These are phyloP conservation scores for Notothenia rossii DNA, from an alignment of 2,113 vertebrate species.

Conservation along the genomic window DNA sequence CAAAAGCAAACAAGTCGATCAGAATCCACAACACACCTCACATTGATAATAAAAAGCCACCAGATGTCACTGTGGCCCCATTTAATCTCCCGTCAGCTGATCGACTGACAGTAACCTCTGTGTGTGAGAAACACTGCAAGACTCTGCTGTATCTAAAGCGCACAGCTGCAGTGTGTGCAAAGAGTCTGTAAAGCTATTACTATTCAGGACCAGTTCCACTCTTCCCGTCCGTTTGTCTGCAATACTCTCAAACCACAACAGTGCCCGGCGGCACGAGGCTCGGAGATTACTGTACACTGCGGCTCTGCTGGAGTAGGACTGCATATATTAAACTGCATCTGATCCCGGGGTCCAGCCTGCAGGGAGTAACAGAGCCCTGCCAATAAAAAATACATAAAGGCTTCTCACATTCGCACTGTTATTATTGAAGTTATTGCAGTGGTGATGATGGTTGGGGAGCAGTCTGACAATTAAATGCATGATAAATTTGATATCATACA, in stretches of 20 bases:
- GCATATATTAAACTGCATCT: conserved; percentile 74
- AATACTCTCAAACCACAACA: conserved; percentile 68
- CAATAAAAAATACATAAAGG: conserved; percentile 69
- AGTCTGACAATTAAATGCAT: neutral
- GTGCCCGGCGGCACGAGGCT: conserved; percentile 50
- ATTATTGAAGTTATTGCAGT: conserved; percentile 26
- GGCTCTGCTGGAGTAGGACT: conserved; percentile 61
- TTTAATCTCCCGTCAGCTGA: conserved; percentile 11
- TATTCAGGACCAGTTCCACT: conserved; percentile 66
- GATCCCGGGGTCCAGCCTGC: conserved; percentile 60
- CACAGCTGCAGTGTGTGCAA: conserved; percentile 52
- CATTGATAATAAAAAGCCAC: conserved; percentile 59
- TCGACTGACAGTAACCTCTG: conserved; percentile 4
- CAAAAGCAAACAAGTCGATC: neutral
- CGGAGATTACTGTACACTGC: conserved; percentile 68
- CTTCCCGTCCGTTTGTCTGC: conserved; percentile 52
- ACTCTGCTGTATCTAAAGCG: conserved; percentile 56
- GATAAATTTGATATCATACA: neutral
- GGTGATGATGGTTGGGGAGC: conserved; percentile 1
- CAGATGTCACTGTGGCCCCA: conserved; percentile 84
- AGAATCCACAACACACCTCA: neutral
- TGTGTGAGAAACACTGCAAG: conserved; percentile 13
- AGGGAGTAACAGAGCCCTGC: conserved; percentile 52
- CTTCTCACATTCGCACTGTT: conserved; percentile 41
- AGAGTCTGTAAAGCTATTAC: conserved; percentile 61